phyloP scores from a whole-genome alignment of 2,113 vertebrate species.

The Falco punctatus region DNA sequence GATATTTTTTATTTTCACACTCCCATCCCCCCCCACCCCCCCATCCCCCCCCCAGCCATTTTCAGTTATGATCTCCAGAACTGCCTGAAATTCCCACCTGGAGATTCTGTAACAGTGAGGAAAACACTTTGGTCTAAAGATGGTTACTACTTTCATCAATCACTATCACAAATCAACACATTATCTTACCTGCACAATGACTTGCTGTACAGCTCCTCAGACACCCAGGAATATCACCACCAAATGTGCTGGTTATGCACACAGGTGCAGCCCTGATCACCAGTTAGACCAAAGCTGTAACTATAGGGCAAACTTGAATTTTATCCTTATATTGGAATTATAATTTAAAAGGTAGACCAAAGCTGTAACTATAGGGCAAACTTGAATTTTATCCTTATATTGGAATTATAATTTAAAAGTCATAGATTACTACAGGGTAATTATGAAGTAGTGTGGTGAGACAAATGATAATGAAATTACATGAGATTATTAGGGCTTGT shows the following conservation, averaged over 20 bases:
- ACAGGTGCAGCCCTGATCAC: not conserved
- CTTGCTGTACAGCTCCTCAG: not conserved
- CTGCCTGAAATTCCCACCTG: not conserved
- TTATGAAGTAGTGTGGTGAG: not conserved
- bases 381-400: not conserved
- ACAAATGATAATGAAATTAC: not conserved
- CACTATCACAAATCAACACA: not conserved
- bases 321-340: not conserved
- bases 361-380: not conserved
- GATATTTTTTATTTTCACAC: not conserved
- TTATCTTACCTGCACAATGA: not conserved
- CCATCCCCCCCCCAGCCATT: fast-evolving
- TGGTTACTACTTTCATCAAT: not conserved
- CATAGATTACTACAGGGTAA: not conserved
- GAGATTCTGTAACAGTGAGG: not conserved
- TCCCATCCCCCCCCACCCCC: fast-evolving
- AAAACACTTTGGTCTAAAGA: not conserved
- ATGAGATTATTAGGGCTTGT: not conserved
- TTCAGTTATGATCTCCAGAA: not conserved
- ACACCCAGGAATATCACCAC: not conserved
- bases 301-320: not conserved
- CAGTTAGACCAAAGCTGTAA: not conserved
- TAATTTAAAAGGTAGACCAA: not conserved
- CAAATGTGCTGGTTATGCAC: not conserved
- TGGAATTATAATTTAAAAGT: not conserved